Evolutionary conservation across 37 sponge, comb jelly and placozoan species (phyloP).

Genomic region (Halisarca cf. caerulea): DNA sequence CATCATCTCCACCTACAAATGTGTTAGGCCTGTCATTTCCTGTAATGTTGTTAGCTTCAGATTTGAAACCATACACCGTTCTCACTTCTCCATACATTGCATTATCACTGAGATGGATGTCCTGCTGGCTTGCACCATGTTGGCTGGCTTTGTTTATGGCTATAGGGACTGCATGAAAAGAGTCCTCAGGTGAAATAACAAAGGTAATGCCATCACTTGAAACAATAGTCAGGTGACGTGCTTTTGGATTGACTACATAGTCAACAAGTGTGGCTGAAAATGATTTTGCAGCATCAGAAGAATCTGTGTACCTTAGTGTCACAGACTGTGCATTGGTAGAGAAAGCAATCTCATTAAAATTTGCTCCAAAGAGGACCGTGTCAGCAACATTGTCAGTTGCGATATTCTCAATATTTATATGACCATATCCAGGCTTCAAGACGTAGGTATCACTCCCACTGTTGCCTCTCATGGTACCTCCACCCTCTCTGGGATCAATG

Average conservation of each 20-base stretch:
- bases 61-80: constrained; percentile 33
- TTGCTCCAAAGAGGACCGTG: neutral
- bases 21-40: no score
- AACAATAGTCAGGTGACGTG: neutral
- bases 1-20: constrained; percentile 31
- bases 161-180: neutral
- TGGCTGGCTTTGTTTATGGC: neutral
- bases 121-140: neutral
- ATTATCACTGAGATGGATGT: neutral
- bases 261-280: neutral
- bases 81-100: neutral
- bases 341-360: neutral
- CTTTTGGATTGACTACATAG: neutral
- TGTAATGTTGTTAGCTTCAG: neutral
- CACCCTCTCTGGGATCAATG: constrained; percentile 22
- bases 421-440: neutral
- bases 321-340: neutral
- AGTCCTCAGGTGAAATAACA: neutral
- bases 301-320: neutral
- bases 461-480: neutral
- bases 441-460: constrained; percentile 36
- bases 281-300: neutral
- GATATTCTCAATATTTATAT: neutral
- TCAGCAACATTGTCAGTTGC: constrained; percentile 17
- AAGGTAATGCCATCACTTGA: neutral